Evolutionary conservation across 2,113 vertebrate genomes (phyloP).

Genomic region (Cynoglossus semilaevis): DNA sequence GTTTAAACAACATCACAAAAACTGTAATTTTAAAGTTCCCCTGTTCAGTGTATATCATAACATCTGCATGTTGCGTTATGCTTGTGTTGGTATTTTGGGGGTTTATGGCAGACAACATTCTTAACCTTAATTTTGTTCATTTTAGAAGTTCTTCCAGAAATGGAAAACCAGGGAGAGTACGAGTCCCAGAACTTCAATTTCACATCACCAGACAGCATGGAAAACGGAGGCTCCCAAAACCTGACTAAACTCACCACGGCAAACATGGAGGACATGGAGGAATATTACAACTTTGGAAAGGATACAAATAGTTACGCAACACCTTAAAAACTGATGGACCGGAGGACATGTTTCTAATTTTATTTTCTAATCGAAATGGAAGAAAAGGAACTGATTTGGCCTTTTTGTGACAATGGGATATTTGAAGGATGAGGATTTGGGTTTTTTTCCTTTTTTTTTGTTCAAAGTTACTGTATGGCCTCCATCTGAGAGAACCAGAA

Average conservation of each 20-base stretch:
- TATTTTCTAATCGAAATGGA: conserved; percentile 1
- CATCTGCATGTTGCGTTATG: too few relatives aligned
- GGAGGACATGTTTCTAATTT: conserved; percentile 4
- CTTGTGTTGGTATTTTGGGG: too few relatives aligned
- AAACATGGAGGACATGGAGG: conserved; percentile 92
- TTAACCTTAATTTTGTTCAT: not conserved
- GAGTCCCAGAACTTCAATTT: conserved; percentile 88
- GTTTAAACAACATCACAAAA: too few relatives aligned
- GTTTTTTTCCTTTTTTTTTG: conserved; percentile 38
- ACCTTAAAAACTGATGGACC: conserved; percentile 57
- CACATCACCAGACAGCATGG: conserved; percentile 72
- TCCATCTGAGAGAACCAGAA: conserved; percentile 47
- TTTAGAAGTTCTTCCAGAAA: conserved; percentile 84
- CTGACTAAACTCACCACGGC: conserved; percentile 84
- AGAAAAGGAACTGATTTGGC: conserved; percentile 31
- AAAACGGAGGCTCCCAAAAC: conserved; percentile 78
- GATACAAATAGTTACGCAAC: conserved; percentile 74
- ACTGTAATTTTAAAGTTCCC: too few relatives aligned
- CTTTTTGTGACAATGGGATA: conserved; percentile 45
- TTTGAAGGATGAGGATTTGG: conserved; percentile 25
- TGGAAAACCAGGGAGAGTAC: conserved; percentile 87
- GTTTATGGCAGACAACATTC: too few relatives aligned
- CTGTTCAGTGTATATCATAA: too few relatives aligned
- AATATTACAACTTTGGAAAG: conserved; percentile 88
- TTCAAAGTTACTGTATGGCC: conserved; percentile 6